phyloP scores from a whole-genome alignment of 2,797 vertebrate species.

The Cetoscarus ocellatus region DNA sequence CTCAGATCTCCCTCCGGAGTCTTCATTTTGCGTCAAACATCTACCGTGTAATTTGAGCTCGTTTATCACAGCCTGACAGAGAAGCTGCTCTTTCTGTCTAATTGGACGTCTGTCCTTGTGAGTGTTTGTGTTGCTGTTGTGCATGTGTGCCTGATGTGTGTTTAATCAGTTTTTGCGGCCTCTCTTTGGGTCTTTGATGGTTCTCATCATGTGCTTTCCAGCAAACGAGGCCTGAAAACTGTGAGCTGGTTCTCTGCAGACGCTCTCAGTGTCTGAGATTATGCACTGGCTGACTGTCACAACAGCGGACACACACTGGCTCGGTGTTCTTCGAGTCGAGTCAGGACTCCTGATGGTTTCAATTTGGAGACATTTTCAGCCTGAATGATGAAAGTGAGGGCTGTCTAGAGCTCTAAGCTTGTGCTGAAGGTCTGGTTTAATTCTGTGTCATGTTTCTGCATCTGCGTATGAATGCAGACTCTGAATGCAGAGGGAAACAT shows the following conservation, averaged over 20 bases:
- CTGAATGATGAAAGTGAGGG: not conserved
- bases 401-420: not conserved
- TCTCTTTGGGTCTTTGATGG: constrained; percentile 58
- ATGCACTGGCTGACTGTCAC: constrained; percentile 11
- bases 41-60: constrained; percentile 12
- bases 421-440: not conserved
- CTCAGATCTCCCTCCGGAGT: not conserved
- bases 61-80: constrained; percentile 25
- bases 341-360: not conserved
- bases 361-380: not conserved
- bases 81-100: constrained; percentile 16
- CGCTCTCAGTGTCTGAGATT: constrained; percentile 10
- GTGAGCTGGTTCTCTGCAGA: constrained; percentile 28
- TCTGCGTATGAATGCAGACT: not conserved
- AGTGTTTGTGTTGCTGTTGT: not conserved
- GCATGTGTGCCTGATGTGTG: constrained; percentile 12
- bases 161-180: constrained; percentile 47
- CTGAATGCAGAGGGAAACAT: not conserved
- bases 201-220: constrained; percentile 43
- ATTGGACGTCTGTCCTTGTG: constrained; percentile 19
- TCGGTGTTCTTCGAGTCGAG: not conserved
- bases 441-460: not conserved
- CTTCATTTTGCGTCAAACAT: constrained; percentile 22
- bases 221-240: constrained; percentile 43
- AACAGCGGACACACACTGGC: constrained; percentile 4